These are phyloP conservation scores for Bombus difficillimus DNA, from an alignment of 1,140 invertebrate species.

Conservation along the genomic window DNA sequence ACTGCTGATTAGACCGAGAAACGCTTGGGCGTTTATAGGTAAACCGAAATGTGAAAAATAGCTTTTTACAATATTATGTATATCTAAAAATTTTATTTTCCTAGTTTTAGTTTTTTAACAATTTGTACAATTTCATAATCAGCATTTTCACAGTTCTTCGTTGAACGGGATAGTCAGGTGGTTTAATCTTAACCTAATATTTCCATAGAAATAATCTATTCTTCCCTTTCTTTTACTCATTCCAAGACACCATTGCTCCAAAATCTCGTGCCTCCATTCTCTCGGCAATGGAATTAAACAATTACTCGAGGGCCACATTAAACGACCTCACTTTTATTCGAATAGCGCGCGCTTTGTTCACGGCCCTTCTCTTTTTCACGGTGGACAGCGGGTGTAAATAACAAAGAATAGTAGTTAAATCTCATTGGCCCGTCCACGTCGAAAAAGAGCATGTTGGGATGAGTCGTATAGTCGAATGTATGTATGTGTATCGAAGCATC, in stretches of 20 bases:
- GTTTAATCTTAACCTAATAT: no score
- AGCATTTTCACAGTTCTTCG: no score
- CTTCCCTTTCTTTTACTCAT: not conserved
- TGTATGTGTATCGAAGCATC: constrained; percentile 42
- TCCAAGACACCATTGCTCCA: not conserved
- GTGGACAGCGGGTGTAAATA: constrained; percentile 33
- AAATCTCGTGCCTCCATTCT: not conserved
- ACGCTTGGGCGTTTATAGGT: no score
- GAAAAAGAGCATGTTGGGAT: not conserved
- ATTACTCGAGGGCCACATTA: constrained; percentile 12
- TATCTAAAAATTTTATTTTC: no score
- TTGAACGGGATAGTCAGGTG: no score
- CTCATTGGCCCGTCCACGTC: constrained; percentile 42
- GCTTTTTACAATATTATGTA: no score
- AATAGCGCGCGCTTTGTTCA: constrained; percentile 13
- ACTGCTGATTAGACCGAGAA: not conserved
- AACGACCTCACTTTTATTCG: constrained; percentile 18
- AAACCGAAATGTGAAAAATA: no score
- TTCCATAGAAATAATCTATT: no score
- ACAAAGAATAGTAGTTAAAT: constrained; percentile 40
- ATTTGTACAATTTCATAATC: no score
- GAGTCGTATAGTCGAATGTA: not conserved
- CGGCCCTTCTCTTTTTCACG: constrained; percentile 25
- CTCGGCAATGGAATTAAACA: constrained; percentile 24
- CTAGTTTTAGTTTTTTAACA: no score